A percentile compares a stretch with the other conserved stretches of the same genome.
phyloP scores from a whole-genome alignment of 53 echinoderm and acorn worm genomes.

The Crossaster papposus region DNA sequence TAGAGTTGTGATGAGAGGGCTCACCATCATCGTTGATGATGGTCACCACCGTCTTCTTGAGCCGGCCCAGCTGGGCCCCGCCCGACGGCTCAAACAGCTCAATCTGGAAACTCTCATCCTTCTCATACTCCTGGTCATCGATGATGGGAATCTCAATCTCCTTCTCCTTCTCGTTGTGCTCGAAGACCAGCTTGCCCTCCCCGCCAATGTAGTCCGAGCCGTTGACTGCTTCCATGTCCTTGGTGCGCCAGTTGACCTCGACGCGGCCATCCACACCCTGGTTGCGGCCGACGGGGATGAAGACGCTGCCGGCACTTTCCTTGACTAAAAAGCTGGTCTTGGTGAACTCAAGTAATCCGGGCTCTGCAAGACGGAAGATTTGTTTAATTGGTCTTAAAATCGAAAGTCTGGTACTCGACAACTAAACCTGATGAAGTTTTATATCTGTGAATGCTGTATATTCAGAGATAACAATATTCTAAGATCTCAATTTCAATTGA shows the following conservation, averaged over 20 bases:
- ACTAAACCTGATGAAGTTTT: too few relatives aligned
- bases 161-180: slow-evolving; percentile 96
- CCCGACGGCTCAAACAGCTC: slow-evolving; percentile 90
- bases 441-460: too few relatives aligned
- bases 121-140: slow-evolving; percentile 97
- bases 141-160: slow-evolving; percentile 93
- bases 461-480: too few relatives aligned
- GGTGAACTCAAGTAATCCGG: slow-evolving; percentile 89
- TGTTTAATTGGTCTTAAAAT: not conserved
- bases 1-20: not conserved
- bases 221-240: slow-evolving; percentile 90
- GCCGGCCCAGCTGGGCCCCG: slow-evolving; percentile 84
- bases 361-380: slow-evolving; percentile 59
- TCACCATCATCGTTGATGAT: slow-evolving; percentile 97
- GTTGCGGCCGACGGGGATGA: slow-evolving; percentile 77
- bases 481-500: too few relatives aligned
- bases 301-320: slow-evolving; percentile 86
- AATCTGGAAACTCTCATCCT: slow-evolving; percentile 95
- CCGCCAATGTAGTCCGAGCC: slow-evolving; percentile 90
- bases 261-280: slow-evolving; percentile 84
- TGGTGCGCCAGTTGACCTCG: slow-evolving; percentile 88
- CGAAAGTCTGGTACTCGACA: too few relatives aligned
- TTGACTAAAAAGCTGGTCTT: slow-evolving; percentile 91
- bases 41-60: slow-evolving; percentile 95
- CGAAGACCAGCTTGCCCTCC: slow-evolving; percentile 83